Conservation (phyloP, 2,113 vertebrate species). For the Trogon melanurus region DNA sequence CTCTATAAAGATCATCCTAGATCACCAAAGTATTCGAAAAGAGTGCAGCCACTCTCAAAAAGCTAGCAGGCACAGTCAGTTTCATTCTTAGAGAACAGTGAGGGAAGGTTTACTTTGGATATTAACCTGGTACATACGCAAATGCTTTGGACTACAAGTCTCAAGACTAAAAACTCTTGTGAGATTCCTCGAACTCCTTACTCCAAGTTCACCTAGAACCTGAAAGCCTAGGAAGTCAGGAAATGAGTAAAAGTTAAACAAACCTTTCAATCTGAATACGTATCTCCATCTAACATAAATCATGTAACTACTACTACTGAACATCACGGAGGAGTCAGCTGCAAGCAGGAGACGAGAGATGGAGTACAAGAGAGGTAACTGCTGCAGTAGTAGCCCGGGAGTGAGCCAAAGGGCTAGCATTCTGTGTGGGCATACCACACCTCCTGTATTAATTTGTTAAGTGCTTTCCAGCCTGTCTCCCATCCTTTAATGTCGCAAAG, state of each 20-base stretch:
- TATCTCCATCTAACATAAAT: neutral
- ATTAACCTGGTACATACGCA: neutral
- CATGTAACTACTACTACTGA: neutral
- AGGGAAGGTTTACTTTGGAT: neutral
- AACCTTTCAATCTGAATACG: neutral
- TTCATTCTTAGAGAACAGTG: neutral
- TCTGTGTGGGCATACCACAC: neutral
- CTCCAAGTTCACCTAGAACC: neutral
- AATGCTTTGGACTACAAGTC: neutral
- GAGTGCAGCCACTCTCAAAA: neutral
- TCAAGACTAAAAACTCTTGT: neutral
- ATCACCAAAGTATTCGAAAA: neutral
- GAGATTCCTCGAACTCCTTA: neutral
- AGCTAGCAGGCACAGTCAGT: neutral
- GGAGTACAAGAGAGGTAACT: neutral
- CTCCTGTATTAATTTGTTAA: neutral
- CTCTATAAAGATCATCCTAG: neutral
- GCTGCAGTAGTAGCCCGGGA: neutral
- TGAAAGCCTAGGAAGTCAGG: neutral
- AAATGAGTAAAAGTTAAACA: neutral
- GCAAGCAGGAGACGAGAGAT: neutral
- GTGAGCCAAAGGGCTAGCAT: neutral
- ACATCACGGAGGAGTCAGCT: neutral
- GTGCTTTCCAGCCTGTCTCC: neutral
- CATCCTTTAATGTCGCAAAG: constrained; percentile 11